A percentile compares a stretch with the other conserved stretches of the same genome.
phyloP scores from a whole-genome alignment of 2,888 invertebrate species.

The Lamellibrachia satsuma region DNA sequence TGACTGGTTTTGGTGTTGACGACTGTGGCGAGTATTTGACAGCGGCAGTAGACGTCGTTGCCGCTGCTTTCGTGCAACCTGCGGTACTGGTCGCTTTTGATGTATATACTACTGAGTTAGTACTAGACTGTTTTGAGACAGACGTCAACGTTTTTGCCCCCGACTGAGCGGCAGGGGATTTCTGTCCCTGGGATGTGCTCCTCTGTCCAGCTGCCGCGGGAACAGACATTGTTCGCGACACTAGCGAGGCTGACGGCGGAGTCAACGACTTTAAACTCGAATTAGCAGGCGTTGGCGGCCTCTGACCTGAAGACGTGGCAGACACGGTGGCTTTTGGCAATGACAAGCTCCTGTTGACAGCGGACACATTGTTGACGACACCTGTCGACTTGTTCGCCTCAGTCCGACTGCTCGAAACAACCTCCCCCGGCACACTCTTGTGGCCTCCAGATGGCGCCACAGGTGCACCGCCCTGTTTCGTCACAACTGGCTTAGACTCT shows the following conservation, averaged over 20 bases:
- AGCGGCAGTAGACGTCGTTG: background rate
- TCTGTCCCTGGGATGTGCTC: background rate
- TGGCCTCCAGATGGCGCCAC: background rate
- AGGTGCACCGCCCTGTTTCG: background rate
- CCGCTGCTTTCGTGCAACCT: background rate
- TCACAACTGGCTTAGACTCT: background rate
- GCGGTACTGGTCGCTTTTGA: background rate
- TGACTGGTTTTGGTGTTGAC: background rate
- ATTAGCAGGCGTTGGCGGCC: background rate
- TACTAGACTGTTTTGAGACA: constrained; percentile 12
- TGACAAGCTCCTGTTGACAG: background rate
- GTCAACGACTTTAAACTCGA: background rate
- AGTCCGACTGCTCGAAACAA: background rate
- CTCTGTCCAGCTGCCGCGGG: background rate
- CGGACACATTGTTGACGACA: background rate
- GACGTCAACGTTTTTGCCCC: background rate
- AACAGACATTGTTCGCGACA: constrained; percentile 4
- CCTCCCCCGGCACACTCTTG: background rate
- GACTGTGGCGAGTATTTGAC: background rate
- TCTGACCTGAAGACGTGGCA: background rate
- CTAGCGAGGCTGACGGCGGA: background rate
- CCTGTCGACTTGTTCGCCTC: background rate
- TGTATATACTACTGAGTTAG: background rate
- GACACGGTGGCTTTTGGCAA: background rate
- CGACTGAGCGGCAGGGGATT: constrained; percentile 1